These are phyloP conservation scores for Beroe ovata DNA, from an alignment of 37 sponge, comb jelly and placozoan genomes.

Conservation along the genomic window DNA sequence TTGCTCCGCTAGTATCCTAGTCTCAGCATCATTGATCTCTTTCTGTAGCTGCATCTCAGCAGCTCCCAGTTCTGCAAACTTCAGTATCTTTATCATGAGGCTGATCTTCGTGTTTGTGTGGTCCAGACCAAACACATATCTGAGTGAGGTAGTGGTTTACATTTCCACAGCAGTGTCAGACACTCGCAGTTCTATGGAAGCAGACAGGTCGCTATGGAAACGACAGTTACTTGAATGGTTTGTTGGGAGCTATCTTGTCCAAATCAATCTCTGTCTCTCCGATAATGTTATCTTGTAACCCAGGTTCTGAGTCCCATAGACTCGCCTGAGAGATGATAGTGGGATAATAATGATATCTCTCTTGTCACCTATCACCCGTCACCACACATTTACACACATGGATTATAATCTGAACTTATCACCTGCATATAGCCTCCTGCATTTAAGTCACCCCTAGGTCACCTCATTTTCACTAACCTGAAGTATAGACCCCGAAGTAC, in stretches of 20 bases:
- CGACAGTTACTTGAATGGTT: conserved; percentile 41
- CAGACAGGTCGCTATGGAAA: too few relatives aligned
- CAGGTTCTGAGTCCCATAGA: conserved; percentile 40
- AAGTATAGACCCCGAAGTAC: conserved; percentile 18
- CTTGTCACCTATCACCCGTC: too few relatives aligned
- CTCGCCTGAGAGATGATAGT: conserved; percentile 55
- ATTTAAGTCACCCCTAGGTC: too few relatives aligned
- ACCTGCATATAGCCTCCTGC: too few relatives aligned
- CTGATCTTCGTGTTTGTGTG: conserved; percentile 52
- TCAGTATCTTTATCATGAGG: conserved; percentile 33
- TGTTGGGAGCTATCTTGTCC: conserved; percentile 47
- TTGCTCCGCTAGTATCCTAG: neutral
- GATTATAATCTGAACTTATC: too few relatives aligned
- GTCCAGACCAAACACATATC: conserved; percentile 38
- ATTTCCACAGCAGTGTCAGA: too few relatives aligned
- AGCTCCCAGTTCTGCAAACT: conserved; percentile 49
- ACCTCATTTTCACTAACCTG: too few relatives aligned
- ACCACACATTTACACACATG: too few relatives aligned
- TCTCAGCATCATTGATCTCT: conserved; percentile 55
- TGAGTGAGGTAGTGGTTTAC: too few relatives aligned
- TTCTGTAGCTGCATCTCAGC: conserved; percentile 45
- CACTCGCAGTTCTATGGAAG: too few relatives aligned
- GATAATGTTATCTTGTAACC: conserved; percentile 35
- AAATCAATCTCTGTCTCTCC: conserved; percentile 63
- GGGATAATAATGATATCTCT: too few relatives aligned